These are phyloP conservation scores for Puma concolor DNA, from an alignment of 2,113 vertebrate species.

Conservation along the genomic window DNA sequence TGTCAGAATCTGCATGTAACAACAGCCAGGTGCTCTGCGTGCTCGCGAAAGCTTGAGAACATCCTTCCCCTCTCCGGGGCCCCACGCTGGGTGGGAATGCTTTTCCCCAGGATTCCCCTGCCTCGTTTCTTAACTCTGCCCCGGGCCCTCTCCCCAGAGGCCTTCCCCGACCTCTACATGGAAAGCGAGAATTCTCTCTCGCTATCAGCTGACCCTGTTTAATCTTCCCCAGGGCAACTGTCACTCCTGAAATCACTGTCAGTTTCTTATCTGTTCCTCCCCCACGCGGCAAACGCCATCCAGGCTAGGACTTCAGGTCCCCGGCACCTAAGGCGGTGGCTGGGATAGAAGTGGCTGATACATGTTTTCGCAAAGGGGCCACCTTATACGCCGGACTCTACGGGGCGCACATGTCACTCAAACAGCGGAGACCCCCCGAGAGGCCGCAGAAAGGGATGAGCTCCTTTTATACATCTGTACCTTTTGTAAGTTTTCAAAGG, in stretches of 20 bases:
- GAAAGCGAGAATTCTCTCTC: background rate
- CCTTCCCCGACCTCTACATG: background rate
- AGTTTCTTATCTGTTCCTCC: background rate
- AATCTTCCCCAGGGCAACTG: background rate
- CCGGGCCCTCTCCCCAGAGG: background rate
- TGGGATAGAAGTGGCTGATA: background rate
- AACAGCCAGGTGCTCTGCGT: background rate
- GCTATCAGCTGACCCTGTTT: background rate
- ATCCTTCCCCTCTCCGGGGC: background rate
- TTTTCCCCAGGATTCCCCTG: accelerated
- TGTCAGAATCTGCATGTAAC: background rate
- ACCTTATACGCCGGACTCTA: background rate
- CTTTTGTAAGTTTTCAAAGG: background rate
- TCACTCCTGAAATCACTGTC: background rate
- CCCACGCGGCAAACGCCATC: background rate
- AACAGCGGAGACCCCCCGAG: background rate
- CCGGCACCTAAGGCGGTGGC: too few species aligned
- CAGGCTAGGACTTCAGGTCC: background rate
- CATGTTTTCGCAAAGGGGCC: background rate
- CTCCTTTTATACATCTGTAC: background rate
- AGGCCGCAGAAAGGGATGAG: background rate
- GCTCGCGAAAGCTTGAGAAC: background rate
- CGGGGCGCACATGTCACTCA: accelerated
- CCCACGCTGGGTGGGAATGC: background rate
- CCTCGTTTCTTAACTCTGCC: background rate